These are phyloP conservation scores for Cryptotis parvus DNA, from an alignment of 2,113 vertebrate species.

Conservation along the genomic window DNA sequence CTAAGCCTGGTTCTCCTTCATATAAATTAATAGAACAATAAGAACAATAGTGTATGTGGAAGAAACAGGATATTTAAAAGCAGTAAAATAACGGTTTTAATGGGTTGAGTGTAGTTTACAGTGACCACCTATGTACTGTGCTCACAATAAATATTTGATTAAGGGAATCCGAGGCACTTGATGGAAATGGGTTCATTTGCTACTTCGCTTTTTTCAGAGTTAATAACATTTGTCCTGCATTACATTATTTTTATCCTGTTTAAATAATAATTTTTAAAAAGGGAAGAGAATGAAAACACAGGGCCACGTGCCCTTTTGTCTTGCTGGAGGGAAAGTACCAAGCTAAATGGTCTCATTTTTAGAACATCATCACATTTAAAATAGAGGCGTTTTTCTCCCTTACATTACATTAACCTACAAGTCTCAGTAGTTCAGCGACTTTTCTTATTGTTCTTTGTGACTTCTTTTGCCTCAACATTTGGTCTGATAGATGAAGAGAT, in stretches of 20 bases:
- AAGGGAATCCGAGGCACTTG: conserved; percentile 59
- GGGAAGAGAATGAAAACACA: conserved; percentile 66
- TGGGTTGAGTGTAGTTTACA: conserved; percentile 56
- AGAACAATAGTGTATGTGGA: background rate
- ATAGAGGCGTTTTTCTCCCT: conserved; percentile 67
- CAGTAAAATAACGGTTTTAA: conserved; percentile 27
- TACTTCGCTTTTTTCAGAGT: conserved; percentile 75
- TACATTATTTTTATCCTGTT: conserved; percentile 74
- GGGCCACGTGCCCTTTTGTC: conserved; percentile 61
- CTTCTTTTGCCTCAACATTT: conserved; percentile 72
- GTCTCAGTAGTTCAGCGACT: conserved; percentile 70
- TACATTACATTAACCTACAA: conserved; percentile 81
- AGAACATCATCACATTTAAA: conserved; percentile 79
- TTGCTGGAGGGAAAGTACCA: conserved; percentile 66
- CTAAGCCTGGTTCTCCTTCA: conserved; percentile 53
- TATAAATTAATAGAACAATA: conserved; percentile 55
- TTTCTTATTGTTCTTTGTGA: conserved; percentile 68
- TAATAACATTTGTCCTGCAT: conserved; percentile 55
- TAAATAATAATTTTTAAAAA: conserved; percentile 78
- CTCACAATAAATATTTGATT: conserved; percentile 71
- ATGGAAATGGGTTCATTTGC: conserved; percentile 61
- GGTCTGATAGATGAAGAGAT: conserved; percentile 78
- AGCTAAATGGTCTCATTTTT: conserved; percentile 67
- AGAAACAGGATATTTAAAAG: conserved; percentile 43
- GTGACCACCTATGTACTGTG: conserved; percentile 58